Conservation (phyloP, 2,113 vertebrate species). For the Typhlomys cinereus region DNA sequence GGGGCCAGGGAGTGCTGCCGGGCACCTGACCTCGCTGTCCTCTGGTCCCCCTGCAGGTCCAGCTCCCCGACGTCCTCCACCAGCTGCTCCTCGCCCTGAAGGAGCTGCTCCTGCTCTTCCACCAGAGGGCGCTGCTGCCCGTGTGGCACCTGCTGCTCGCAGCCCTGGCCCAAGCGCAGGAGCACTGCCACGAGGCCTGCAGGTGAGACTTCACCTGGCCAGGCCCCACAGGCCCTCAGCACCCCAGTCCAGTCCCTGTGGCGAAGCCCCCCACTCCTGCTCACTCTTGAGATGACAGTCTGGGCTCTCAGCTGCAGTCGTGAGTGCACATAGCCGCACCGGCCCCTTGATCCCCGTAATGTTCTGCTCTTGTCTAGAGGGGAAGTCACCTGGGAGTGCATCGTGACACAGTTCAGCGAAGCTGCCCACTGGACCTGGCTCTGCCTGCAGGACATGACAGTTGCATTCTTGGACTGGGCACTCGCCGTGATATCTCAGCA, state of each 20-base stretch:
- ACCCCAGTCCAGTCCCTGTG: background rate
- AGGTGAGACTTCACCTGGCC: constrained; percentile 85
- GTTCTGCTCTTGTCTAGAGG: constrained; percentile 85
- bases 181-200: constrained; percentile 90
- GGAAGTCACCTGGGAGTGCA: constrained; percentile 89
- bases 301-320: background rate
- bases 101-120: constrained; percentile 89
- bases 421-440: constrained; percentile 91
- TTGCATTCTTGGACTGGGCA: constrained; percentile 91
- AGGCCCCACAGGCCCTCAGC: background rate
- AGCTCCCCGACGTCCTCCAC: constrained; percentile 88
- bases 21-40: background rate
- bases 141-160: constrained; percentile 80
- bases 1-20: background rate
- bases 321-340: background rate
- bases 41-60: constrained; percentile 81
- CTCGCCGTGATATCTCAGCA: constrained; percentile 88
- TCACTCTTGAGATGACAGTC: background rate
- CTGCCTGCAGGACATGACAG: constrained; percentile 89
- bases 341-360: background rate
- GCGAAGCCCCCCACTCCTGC: background rate
- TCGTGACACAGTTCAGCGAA: constrained; percentile 88
- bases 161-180: constrained; percentile 85
- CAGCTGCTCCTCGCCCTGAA: constrained; percentile 83
- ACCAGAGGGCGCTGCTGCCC: constrained; percentile 88